Percentiles rank a stretch among this genome's conserved stretches.
Evolutionary conservation across 2,797 vertebrate species (phyloP).

Genomic region (Paratrypauchen microcephalus): DNA sequence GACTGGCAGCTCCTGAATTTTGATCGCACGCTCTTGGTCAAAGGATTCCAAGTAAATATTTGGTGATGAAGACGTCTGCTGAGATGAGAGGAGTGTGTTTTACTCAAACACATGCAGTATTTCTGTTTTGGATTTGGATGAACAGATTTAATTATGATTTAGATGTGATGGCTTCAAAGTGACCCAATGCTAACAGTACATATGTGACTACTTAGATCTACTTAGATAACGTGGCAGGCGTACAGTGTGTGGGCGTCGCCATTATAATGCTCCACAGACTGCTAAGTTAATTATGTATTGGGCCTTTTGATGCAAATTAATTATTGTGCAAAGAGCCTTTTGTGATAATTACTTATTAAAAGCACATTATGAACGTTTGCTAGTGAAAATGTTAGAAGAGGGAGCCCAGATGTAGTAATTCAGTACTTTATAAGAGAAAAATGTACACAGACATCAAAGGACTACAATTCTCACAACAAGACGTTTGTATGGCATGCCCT

Average conservation of each 20-base stretch:
- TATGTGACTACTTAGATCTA: neutral
- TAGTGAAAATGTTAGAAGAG: slow-evolving; percentile 29
- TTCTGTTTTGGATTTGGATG: neutral
- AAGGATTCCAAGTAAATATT: slow-evolving; percentile 27
- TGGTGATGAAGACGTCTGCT: slow-evolving; percentile 31
- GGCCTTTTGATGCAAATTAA: slow-evolving; percentile 28
- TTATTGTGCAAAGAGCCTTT: slow-evolving; percentile 37
- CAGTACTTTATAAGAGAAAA: neutral
- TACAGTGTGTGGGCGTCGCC: neutral
- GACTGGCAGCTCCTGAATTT: slow-evolving; percentile 27
- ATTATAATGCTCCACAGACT: slow-evolving; percentile 27
- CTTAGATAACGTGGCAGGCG: neutral
- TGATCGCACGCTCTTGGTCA: slow-evolving; percentile 8
- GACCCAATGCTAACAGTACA: slow-evolving; percentile 18
- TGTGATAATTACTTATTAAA: slow-evolving; percentile 40
- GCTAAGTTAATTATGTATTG: slow-evolving; percentile 45
- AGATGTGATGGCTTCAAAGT: slow-evolving; percentile 13
- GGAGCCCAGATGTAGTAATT: neutral
- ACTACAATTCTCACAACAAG: neutral
- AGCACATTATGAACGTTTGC: slow-evolving; percentile 21
- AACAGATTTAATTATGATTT: slow-evolving; percentile 11
- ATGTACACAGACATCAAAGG: neutral
- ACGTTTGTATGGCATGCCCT: neutral
- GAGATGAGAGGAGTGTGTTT: slow-evolving; percentile 14
- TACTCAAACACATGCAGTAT: neutral